phyloP scores from a whole-genome alignment of 1,140 invertebrate species.

The Varroa destructor region DNA sequence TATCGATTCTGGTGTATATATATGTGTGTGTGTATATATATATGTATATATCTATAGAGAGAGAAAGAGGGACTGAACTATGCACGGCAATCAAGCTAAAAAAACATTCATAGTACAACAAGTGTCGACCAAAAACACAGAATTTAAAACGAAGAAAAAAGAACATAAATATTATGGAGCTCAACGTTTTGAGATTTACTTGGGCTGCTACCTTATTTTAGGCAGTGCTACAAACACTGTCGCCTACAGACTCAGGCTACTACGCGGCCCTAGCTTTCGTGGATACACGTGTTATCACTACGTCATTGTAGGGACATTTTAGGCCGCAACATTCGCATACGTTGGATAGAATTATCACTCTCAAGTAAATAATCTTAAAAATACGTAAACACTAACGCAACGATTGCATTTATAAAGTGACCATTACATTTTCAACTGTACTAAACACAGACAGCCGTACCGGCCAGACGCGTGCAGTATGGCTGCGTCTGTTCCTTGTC shows the following conservation, averaged over 20 bases:
- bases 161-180: too few relatives aligned
- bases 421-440: too few relatives aligned
- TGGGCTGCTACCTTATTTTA: not conserved
- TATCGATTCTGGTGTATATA: too few relatives aligned
- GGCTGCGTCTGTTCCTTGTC: too few relatives aligned
- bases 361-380: too few relatives aligned
- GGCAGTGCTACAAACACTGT: not conserved
- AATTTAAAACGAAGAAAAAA: not conserved
- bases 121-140: not conserved
- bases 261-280: not conserved
- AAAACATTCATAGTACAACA: not conserved
- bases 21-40: too few relatives aligned
- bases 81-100: not conserved
- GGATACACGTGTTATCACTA: not conserved
- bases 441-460: too few relatives aligned
- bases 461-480: too few relatives aligned
- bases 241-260: not conserved
- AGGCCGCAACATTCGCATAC: not conserved
- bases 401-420: too few relatives aligned
- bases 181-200: not conserved
- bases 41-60: not conserved
- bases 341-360: too few relatives aligned
- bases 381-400: too few relatives aligned
- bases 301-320: not conserved
- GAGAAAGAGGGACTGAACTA: constrained; percentile 1